phyloP scores from a whole-genome alignment of 2,113 vertebrate species.

The Hemichromis elongatus region DNA sequence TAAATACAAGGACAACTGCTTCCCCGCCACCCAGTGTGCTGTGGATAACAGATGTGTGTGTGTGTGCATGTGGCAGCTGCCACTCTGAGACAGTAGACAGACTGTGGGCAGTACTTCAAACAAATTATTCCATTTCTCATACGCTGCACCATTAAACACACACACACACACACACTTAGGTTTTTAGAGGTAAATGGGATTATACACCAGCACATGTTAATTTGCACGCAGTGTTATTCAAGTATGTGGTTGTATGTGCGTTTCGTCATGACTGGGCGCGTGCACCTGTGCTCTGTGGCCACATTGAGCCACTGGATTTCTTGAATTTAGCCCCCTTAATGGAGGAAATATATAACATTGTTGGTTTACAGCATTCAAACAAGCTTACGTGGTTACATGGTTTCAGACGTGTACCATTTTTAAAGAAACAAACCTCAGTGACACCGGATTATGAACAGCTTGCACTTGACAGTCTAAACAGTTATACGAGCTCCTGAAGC shows the following conservation, averaged over 20 bases:
- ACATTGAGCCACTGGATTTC: not conserved
- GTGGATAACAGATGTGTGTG: not conserved
- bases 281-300: not conserved
- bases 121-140: conserved; percentile 7
- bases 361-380: not conserved
- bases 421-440: not conserved
- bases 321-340: not conserved
- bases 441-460: not conserved
- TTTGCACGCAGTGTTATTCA: not conserved
- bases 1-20: conserved; percentile 43
- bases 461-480: not conserved
- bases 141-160: not conserved
- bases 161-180: not conserved
- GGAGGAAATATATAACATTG: not conserved
- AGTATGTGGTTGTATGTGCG: not conserved
- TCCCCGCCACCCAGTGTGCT: conserved; percentile 20
- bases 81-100: conserved; percentile 24
- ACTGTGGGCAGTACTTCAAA: conserved; percentile 39
- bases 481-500: not conserved
- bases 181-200: conserved; percentile 33
- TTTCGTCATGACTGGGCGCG: not conserved
- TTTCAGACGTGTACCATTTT: not conserved
- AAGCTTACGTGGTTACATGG: not conserved
- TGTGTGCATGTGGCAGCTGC: conserved; percentile 31
- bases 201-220: conserved; percentile 4